Conservation (phyloP, 92 coral and sea anemone species). For the Phenganax marumi region DNA sequence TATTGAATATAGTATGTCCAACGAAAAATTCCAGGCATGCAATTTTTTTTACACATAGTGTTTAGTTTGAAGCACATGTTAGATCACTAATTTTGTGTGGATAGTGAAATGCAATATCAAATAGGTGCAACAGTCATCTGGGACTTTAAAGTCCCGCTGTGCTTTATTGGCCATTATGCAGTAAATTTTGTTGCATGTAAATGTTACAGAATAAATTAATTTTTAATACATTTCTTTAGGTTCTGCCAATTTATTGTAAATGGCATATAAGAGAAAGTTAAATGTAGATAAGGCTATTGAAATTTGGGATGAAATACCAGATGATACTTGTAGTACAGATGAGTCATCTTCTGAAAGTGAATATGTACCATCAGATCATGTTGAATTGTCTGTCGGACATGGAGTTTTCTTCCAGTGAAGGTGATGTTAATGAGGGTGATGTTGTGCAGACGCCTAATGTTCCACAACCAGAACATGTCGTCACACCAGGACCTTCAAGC, state of each 20-base stretch:
- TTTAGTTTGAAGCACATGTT: not conserved
- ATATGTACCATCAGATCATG: conserved; percentile 9
- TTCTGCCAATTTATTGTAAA: not conserved
- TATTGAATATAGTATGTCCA: not conserved
- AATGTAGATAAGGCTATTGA: not conserved
- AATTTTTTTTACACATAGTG: not conserved
- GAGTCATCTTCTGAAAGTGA: conserved; percentile 7
- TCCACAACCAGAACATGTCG: not conserved
- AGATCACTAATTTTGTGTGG: not conserved
- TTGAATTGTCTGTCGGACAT: not conserved
- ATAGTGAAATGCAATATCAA: not conserved
- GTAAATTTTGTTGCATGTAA: not conserved
- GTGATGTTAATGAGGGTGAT: too few relatives aligned
- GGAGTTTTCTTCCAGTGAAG: not conserved
- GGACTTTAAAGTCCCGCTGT: conserved; percentile 10
- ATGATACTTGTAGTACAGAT: not conserved
- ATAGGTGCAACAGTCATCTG: not conserved
- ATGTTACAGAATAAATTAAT: not conserved
- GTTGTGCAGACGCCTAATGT: too few relatives aligned
- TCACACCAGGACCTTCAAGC: not conserved
- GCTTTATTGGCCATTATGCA: conserved; percentile 3
- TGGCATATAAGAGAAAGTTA: not conserved
- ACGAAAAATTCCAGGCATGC: not conserved
- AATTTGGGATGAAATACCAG: conserved; percentile 8
- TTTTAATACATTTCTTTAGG: conserved; percentile 9